Conservation (phyloP, 2,113 vertebrate genomes). For the Bubalus kerabau region DNA sequence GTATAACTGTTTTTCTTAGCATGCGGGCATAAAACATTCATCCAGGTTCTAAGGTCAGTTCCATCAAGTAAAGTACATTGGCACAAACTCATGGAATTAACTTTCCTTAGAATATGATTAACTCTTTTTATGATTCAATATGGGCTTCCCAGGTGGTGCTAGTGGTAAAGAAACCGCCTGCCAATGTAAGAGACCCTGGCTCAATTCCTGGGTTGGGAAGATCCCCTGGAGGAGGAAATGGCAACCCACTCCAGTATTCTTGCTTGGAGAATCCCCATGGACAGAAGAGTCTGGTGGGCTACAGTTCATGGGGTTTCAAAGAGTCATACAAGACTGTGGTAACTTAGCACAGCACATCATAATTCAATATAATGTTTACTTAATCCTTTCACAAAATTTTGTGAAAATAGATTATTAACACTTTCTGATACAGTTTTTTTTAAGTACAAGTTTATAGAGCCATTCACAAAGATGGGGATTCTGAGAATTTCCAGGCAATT, state of each 20-base stretch:
- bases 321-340: not conserved
- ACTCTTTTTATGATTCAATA: not conserved
- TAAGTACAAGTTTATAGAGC: not conserved
- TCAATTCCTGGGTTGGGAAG: not conserved
- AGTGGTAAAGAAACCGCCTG: not conserved
- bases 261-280: not conserved
- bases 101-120: not conserved
- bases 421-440: not conserved
- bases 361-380: not conserved
- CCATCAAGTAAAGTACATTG: not conserved
- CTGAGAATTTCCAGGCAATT: not conserved
- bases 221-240: not conserved
- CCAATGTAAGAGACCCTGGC: not conserved
- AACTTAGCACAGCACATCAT: not conserved
- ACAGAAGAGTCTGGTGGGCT: not conserved
- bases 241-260: not conserved
- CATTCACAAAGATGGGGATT: not conserved
- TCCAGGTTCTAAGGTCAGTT: not conserved
- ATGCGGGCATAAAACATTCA: not conserved
- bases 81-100: not conserved
- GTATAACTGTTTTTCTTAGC: constrained; percentile 3
- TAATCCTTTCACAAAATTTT: not conserved
- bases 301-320: not conserved
- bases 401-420: not conserved
- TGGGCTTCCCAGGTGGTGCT: not conserved